A percentile compares a stretch with the other conserved stretches of the same genome.
Evolutionary conservation across 2,113 vertebrate genomes (phyloP).

Genomic region (Oceanites oceanicus): DNA sequence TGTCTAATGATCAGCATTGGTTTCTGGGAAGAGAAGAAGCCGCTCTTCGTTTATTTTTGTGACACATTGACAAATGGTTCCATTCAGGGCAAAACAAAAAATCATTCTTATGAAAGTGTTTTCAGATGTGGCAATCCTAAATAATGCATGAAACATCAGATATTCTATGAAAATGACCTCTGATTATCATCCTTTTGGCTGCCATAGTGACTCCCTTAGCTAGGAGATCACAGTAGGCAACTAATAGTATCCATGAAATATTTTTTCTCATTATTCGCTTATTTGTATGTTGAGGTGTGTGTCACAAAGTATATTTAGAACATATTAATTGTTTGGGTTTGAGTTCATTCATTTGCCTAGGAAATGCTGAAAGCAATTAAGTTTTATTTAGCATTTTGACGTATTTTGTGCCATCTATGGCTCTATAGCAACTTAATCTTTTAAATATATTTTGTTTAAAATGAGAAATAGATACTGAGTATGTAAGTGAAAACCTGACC

Average conservation of each 20-base stretch:
- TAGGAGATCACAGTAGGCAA: background rate
- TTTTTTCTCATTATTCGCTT: background rate
- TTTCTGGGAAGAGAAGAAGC: background rate
- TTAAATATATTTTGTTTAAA: background rate
- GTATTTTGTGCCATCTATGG: background rate
- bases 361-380: background rate
- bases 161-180: background rate
- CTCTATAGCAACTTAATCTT: background rate
- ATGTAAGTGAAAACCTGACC: background rate
- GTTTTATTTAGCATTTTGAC: conserved; percentile 1
- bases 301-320: background rate
- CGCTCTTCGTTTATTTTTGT: background rate
- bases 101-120: background rate
- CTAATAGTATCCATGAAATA: background rate
- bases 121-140: background rate
- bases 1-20: background rate
- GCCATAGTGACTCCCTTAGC: background rate
- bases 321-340: background rate
- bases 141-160: background rate
- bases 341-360: background rate
- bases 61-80: background rate
- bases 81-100: background rate
- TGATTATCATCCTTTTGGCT: background rate
- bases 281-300: background rate
- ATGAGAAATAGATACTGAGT: background rate